A percentile compares a stretch with the other conserved stretches of the same genome.
These are phyloP conservation scores for Proales similis DNA, from an alignment of 1,140 invertebrate species.

Conservation along the genomic window DNA sequence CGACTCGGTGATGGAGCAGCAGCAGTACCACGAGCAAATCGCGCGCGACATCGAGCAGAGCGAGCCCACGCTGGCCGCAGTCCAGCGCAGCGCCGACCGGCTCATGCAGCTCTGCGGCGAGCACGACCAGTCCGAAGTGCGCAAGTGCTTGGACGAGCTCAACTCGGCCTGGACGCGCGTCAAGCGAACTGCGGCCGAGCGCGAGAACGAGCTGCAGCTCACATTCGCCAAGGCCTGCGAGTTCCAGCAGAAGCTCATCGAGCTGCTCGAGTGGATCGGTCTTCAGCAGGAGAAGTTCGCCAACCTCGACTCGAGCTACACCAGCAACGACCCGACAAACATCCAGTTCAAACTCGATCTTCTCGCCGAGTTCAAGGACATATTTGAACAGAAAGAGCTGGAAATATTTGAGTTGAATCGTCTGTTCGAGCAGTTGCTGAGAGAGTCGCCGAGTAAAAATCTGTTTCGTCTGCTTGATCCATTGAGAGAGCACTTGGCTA, in stretches of 20 bases:
- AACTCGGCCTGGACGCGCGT: slow-evolving; percentile 88
- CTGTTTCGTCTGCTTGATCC: slow-evolving; percentile 8
- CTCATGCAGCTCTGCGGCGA: slow-evolving; percentile 87
- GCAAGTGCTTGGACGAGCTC: slow-evolving; percentile 91
- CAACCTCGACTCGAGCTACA: slow-evolving; percentile 32
- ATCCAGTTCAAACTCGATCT: slow-evolving; percentile 36
- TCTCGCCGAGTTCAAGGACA: slow-evolving; percentile 28
- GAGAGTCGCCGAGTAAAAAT: background rate
- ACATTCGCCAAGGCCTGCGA: slow-evolving; percentile 23
- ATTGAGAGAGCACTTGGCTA: slow-evolving; percentile 8
- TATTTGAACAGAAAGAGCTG: slow-evolving; percentile 14
- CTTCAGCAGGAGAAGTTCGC: slow-evolving; percentile 35
- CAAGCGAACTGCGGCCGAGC: slow-evolving; percentile 53
- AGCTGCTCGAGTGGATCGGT: slow-evolving; percentile 15
- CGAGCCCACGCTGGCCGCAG: slow-evolving; percentile 84
- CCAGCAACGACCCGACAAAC: slow-evolving; percentile 8
- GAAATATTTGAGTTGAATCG: slow-evolving; percentile 16
- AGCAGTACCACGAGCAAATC: slow-evolving; percentile 63
- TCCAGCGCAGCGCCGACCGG: slow-evolving; percentile 76
- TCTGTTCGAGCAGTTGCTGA: slow-evolving; percentile 11
- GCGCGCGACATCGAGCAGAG: slow-evolving; percentile 81
- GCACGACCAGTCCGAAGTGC: slow-evolving; percentile 90
- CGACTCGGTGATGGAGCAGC: slow-evolving; percentile 82
- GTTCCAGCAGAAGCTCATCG: slow-evolving; percentile 29
- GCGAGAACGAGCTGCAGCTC: slow-evolving; percentile 1